Evolutionary conservation across 2,888 invertebrate genomes (phyloP).

Genomic region (Micoletzkya japonica): DNA sequence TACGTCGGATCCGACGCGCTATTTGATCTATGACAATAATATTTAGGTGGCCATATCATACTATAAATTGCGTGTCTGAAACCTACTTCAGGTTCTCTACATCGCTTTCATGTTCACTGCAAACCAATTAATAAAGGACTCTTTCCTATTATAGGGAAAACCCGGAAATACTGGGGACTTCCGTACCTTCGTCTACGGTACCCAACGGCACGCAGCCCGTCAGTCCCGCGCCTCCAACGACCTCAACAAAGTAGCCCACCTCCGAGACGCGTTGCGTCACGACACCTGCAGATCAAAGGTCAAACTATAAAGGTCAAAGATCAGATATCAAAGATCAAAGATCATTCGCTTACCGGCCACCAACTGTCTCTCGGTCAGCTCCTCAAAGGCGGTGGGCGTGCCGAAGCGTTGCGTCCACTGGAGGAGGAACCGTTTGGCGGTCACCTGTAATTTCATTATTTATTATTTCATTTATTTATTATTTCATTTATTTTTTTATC

Average conservation of each 20-base stretch:
- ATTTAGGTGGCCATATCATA: no score
- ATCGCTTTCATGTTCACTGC: no score
- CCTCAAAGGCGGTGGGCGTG: slow-evolving; percentile 2
- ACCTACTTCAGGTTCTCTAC: no score
- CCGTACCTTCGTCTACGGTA: slow-evolving; percentile 12
- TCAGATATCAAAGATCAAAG: background rate
- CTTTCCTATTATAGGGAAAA: no score
- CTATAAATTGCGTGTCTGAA: no score
- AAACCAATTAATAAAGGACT: no score
- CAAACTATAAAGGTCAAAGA: no score
- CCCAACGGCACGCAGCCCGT: slow-evolving; percentile 32
- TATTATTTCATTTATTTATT: no score
- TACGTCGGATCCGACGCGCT: no score
- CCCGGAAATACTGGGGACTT: no score
- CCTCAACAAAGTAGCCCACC: slow-evolving; percentile 36
- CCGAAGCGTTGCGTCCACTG: slow-evolving; percentile 28
- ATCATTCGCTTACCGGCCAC: slow-evolving; percentile 9
- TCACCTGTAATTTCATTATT: slow-evolving; percentile 13
- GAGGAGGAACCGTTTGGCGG: slow-evolving; percentile 27
- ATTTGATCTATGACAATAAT: no score
- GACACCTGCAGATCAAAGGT: slow-evolving; percentile 22
- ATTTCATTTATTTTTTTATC: no score
- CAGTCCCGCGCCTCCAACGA: slow-evolving; percentile 43
- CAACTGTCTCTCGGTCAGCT: slow-evolving; percentile 22
- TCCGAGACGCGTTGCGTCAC: slow-evolving; percentile 35